A percentile compares a stretch with the other conserved stretches of the same genome.
These are phyloP conservation scores for Amyelois transitella DNA, from an alignment of 1,140 invertebrate species.

Conservation along the genomic window DNA sequence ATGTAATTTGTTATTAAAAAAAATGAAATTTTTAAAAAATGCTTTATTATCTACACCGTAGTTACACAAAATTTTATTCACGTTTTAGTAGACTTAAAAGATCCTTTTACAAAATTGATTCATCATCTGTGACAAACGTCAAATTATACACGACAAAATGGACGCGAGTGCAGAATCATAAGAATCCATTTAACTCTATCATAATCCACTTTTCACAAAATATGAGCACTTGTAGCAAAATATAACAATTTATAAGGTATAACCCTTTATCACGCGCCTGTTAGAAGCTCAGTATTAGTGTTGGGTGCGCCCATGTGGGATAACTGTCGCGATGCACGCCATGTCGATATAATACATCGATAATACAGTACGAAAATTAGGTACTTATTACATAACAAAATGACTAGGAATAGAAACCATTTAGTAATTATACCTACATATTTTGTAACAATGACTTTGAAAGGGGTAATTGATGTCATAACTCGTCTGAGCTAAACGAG, in stretches of 20 bases:
- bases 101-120: neutral
- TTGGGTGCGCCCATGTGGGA: slow-evolving; percentile 20
- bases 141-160: no score
- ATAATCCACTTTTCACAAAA: slow-evolving; percentile 5
- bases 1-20: no score
- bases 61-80: no score
- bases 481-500: neutral
- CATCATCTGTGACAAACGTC: neutral
- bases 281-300: slow-evolving; percentile 19
- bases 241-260: slow-evolving; percentile 31
- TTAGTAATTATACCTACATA: neutral
- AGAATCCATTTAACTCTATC: neutral
- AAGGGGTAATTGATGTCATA: neutral
- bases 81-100: neutral
- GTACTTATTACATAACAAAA: neutral
- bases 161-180: neutral
- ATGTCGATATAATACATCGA: slow-evolving; percentile 6
- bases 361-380: neutral
- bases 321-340: slow-evolving; percentile 31
- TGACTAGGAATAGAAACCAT: neutral
- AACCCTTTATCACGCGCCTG: slow-evolving; percentile 29
- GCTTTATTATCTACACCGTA: no score
- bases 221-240: slow-evolving; percentile 26
- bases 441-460: neutral
- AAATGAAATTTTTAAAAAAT: no score